Evolutionary conservation across 2,797 vertebrate species (phyloP).

Genomic region (Parauchenoglanis punctatus): DNA sequence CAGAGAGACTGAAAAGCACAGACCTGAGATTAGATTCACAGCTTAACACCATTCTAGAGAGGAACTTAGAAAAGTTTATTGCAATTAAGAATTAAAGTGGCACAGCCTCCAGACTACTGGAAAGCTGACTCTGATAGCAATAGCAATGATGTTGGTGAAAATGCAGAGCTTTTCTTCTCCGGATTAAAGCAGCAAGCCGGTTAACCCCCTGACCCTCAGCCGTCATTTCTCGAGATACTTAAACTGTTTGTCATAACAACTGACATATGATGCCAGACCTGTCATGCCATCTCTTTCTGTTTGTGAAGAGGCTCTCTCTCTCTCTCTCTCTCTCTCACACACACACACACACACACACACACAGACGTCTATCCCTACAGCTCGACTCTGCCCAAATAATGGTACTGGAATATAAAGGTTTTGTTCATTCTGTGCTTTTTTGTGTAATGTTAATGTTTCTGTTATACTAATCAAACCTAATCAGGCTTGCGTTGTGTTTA

Average conservation of each 20-base stretch:
- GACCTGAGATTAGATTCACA: slow-evolving; percentile 41
- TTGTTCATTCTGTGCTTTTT: slow-evolving; percentile 13
- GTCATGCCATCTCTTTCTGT: slow-evolving; percentile 56
- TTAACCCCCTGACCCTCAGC: slow-evolving; percentile 54
- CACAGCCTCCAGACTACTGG: background rate
- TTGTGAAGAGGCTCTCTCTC: slow-evolving; percentile 31
- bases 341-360: slow-evolving; percentile 11
- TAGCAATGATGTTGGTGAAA: slow-evolving; percentile 29
- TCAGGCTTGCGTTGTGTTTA: background rate
- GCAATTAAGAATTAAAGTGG: slow-evolving; percentile 1
- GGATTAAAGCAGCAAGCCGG: slow-evolving; percentile 47
- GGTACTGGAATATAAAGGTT: background rate
- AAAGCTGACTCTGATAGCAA: background rate
- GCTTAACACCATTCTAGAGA: slow-evolving; percentile 25
- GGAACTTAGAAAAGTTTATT: slow-evolving; percentile 13
- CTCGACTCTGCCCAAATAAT: background rate
- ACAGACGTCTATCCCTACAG: background rate
- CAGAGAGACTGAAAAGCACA: background rate
- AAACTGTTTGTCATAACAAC: slow-evolving; percentile 61
- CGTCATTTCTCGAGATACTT: slow-evolving; percentile 58
- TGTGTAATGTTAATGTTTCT: slow-evolving; percentile 3
- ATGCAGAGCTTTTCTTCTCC: slow-evolving; percentile 51
- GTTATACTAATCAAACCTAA: slow-evolving; percentile 41
- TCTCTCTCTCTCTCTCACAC: slow-evolving; percentile 24
- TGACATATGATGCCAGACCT: slow-evolving; percentile 50